These are phyloP conservation scores for Mirza zaza DNA, from an alignment of 2,113 vertebrate genomes.

Conservation along the genomic window DNA sequence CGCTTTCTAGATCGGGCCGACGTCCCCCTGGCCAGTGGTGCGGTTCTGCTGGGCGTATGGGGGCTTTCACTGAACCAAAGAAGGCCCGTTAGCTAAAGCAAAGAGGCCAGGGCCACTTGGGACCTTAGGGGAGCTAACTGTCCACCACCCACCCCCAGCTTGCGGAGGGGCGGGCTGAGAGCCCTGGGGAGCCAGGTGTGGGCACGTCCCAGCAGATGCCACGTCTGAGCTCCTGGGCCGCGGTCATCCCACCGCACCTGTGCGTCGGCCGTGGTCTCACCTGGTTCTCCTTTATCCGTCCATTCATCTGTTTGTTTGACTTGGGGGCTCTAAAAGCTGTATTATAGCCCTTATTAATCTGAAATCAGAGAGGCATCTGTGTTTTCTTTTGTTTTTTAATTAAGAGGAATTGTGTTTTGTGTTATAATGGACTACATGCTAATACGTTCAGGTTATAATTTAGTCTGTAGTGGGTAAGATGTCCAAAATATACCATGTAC, in stretches of 20 bases:
- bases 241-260: no score
- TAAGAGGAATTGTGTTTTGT: background rate
- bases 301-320: background rate
- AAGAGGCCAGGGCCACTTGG: fast-evolving
- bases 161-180: fast-evolving
- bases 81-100: fast-evolving
- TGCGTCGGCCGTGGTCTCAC: no score
- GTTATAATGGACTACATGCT: background rate
- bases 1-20: no score
- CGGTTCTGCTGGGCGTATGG: fast-evolving
- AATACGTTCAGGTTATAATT: background rate
- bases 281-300: no score
- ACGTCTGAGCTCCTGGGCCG: no score
- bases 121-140: fast-evolving
- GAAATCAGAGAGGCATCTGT: background rate
- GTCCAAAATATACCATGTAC: background rate
- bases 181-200: no score
- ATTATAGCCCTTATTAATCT: background rate
- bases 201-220: no score
- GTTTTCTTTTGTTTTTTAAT: background rate
- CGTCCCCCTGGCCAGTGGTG: background rate
- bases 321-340: background rate
- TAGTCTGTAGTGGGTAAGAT: background rate
- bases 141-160: background rate
- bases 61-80: background rate